Conservation (phyloP, 1,140 invertebrate species). For the Microvelia longipes region DNA sequence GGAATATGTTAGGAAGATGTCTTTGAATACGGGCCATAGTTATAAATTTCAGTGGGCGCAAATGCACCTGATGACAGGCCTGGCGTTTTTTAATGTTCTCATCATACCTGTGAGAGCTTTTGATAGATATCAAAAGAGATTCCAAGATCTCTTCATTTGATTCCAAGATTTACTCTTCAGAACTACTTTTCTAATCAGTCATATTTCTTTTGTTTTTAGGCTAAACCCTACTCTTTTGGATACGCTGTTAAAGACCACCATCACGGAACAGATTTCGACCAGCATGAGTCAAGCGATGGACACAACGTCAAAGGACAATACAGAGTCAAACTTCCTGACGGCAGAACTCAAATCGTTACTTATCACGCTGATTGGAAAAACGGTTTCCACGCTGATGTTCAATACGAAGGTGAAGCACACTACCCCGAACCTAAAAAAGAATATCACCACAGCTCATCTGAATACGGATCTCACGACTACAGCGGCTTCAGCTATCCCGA, state of each 20-base stretch:
- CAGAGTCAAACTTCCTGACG: constrained; percentile 54
- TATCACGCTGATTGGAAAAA: constrained; percentile 63
- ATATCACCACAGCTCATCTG: constrained; percentile 5
- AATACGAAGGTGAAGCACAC: constrained; percentile 52
- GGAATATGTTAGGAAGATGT: too few species aligned
- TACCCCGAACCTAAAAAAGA: constrained; percentile 39
- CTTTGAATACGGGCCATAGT: too few species aligned
- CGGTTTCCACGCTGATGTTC: constrained; percentile 63
- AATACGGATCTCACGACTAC: constrained; percentile 9
- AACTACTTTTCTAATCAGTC: too few species aligned
- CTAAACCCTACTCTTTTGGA: constrained; percentile 61
- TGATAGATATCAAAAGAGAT: too few species aligned
- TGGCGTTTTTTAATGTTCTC: too few species aligned
- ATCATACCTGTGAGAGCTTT: too few species aligned
- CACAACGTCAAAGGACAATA: constrained; percentile 54
- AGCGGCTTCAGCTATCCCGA: constrained; percentile 8
- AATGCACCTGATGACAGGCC: too few species aligned
- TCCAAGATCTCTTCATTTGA: too few species aligned
- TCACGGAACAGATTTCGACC: constrained; percentile 52
- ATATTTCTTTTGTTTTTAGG: too few species aligned
- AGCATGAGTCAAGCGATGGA: constrained; percentile 53
- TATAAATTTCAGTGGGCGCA: too few species aligned
- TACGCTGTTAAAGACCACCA: constrained; percentile 60
- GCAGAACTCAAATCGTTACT: constrained; percentile 50
- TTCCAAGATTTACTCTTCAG: too few species aligned